Percentiles rank a stretch among this genome's conserved stretches.
phyloP scores from a whole-genome alignment of 35 echinoderm and acorn worm genomes.

The Strongylocentrotus purpuratus region DNA sequence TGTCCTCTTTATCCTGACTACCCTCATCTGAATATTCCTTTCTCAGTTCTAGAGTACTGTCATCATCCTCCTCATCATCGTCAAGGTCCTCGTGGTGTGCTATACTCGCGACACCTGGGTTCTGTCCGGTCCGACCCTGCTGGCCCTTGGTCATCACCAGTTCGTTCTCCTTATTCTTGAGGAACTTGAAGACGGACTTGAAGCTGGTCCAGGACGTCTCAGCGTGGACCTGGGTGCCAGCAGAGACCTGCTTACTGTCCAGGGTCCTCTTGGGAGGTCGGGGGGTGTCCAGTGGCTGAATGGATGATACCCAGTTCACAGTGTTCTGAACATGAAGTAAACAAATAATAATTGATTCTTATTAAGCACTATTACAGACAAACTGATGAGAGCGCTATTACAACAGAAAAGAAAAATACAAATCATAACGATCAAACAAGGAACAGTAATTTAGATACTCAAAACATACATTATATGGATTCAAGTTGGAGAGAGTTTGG shows the following conservation, averaged over 20 bases:
- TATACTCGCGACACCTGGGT: background rate
- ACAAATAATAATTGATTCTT: no score
- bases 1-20: background rate
- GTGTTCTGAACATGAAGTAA: slow-evolving; percentile 53
- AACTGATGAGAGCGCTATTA: no score
- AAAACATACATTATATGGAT: no score
- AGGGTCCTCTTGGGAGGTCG: background rate
- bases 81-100: slow-evolving; percentile 14
- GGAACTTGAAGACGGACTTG: slow-evolving; percentile 67
- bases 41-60: slow-evolving; percentile 3
- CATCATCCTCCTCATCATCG: background rate
- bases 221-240: slow-evolving; percentile 77
- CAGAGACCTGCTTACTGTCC: slow-evolving; percentile 64
- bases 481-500: no score
- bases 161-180: slow-evolving; percentile 42
- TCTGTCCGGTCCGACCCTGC: background rate
- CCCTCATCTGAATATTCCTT: background rate
- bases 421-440: no score
- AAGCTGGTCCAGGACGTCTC: slow-evolving; percentile 78
- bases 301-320: slow-evolving; percentile 81
- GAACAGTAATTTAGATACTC: no score
- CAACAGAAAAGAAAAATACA: no score
- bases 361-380: no score
- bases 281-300: slow-evolving; percentile 59
- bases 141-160: background rate